A percentile compares a stretch with the other conserved stretches of the same genome.
These are phyloP conservation scores for Oegoconia quadripuncta DNA, from an alignment of 2,888 invertebrate species.

Conservation along the genomic window DNA sequence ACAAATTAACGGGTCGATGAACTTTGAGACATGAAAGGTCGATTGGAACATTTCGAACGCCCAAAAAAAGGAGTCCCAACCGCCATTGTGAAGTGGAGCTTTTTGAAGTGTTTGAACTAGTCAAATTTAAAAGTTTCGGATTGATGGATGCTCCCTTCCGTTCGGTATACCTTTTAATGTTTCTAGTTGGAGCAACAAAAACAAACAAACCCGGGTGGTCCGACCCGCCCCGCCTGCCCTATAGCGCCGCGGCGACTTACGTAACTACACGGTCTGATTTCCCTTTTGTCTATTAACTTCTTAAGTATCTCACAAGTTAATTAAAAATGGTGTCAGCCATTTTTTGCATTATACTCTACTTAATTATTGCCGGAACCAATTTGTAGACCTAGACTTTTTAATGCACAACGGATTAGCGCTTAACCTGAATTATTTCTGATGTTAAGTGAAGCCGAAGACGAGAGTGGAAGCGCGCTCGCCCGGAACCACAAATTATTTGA, in stretches of 20 bases:
- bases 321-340: too few relatives aligned
- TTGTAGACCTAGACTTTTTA: too few relatives aligned
- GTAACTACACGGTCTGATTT: constrained; percentile 33
- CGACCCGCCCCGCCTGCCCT: constrained; percentile 22
- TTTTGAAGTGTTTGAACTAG: constrained; percentile 5
- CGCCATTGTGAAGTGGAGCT: constrained; percentile 1
- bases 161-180: constrained; percentile 8
- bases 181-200: constrained; percentile 42
- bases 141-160: constrained; percentile 7
- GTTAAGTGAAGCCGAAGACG: too few relatives aligned
- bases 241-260: constrained; percentile 28
- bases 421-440: too few relatives aligned
- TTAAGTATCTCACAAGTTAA: constrained; percentile 1
- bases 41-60: constrained; percentile 3
- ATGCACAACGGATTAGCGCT: too few relatives aligned
- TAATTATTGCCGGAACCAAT: too few relatives aligned
- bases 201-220: constrained; percentile 58
- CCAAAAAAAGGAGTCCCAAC: constrained; percentile 7
- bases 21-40: constrained; percentile 7
- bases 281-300: constrained; percentile 27
- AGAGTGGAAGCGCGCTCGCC: too few relatives aligned
- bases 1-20: constrained; percentile 6
- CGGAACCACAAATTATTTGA: too few relatives aligned
- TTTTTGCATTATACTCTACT: too few relatives aligned
- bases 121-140: constrained; percentile 9